These are phyloP conservation scores for Pipa parva DNA, from an alignment of 2,113 vertebrate species.

Conservation along the genomic window DNA sequence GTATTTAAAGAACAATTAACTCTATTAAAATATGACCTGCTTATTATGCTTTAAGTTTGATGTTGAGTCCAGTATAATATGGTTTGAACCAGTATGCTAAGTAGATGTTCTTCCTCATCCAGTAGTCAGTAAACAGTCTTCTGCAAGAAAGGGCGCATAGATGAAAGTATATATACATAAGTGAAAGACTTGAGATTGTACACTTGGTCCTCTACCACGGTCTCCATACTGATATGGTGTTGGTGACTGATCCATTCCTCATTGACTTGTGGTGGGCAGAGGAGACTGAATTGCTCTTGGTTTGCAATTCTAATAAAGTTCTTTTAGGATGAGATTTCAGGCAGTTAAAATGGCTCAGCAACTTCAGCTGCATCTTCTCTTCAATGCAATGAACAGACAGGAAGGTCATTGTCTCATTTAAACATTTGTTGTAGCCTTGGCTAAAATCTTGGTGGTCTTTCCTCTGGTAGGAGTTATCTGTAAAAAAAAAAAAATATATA, in stretches of 20 bases:
- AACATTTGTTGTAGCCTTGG: slow-evolving; percentile 68
- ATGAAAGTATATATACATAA: no score
- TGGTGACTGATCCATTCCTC: slow-evolving; percentile 40
- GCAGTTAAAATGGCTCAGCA: slow-evolving; percentile 57
- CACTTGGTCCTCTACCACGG: slow-evolving; percentile 68
- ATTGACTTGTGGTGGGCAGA: slow-evolving; percentile 49
- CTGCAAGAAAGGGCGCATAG: no score
- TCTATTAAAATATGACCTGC: no score
- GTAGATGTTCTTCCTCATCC: not conserved
- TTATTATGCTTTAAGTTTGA: no score
- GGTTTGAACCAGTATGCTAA: not conserved
- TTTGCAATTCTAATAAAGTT: slow-evolving; percentile 48
- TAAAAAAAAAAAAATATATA: not conserved
- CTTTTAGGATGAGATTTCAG: slow-evolving; percentile 43
- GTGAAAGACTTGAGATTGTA: slow-evolving; percentile 4
- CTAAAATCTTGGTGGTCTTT: slow-evolving; percentile 56
- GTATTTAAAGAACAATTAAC: no score
- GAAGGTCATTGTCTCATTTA: slow-evolving; percentile 70
- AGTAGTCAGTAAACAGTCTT: not conserved
- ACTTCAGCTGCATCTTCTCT: slow-evolving; percentile 50
- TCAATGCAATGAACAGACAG: slow-evolving; percentile 57
- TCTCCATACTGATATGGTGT: slow-evolving; percentile 67
- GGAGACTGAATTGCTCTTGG: slow-evolving; percentile 41
- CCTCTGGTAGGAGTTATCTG: slow-evolving; percentile 37
- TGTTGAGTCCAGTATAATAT: not conserved